Conservation (phyloP, 2,888 invertebrate genomes). For the Drosophila limbata region DNA sequence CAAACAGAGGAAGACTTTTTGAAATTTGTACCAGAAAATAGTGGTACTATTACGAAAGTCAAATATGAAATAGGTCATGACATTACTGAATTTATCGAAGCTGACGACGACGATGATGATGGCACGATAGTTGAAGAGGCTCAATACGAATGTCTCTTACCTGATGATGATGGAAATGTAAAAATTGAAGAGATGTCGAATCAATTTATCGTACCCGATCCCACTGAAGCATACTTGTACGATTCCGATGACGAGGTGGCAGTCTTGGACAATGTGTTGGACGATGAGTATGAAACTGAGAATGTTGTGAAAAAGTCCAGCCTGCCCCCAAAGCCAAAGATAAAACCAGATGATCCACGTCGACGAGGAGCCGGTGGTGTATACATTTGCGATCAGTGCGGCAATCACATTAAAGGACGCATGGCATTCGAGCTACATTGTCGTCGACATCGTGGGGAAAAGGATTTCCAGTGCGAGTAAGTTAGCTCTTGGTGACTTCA, state of each 20-base stretch:
- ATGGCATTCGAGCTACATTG: conserved; percentile 75
- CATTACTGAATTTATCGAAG: conserved; percentile 56
- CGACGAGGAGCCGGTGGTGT: conserved; percentile 69
- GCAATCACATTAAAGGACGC: conserved; percentile 72
- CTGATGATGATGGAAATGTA: conserved; percentile 58
- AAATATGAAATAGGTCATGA: conserved; percentile 51
- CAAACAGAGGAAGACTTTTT: conserved; percentile 28
- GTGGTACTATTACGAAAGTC: conserved; percentile 28
- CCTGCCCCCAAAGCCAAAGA: conserved; percentile 72
- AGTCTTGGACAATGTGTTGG: conserved; percentile 65
- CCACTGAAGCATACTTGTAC: conserved; percentile 60
- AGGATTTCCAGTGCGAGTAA: conserved; percentile 74
- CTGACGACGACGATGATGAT: conserved; percentile 56
- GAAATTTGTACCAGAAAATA: conserved; percentile 37
- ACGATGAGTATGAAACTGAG: conserved; percentile 70
- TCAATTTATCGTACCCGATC: conserved; percentile 53
- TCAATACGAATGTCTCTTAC: conserved; percentile 66
- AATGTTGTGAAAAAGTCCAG: conserved; percentile 71
- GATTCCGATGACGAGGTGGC: conserved; percentile 73
- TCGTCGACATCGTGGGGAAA: conserved; percentile 74
- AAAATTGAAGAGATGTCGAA: conserved; percentile 56
- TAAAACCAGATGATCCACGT: conserved; percentile 64
- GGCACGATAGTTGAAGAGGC: conserved; percentile 58
- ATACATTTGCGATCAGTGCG: conserved; percentile 72
- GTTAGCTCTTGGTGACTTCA: neutral